These are phyloP conservation scores for Silurus meridionalis DNA, from an alignment of 2,113 vertebrate genomes.

Conservation along the genomic window DNA sequence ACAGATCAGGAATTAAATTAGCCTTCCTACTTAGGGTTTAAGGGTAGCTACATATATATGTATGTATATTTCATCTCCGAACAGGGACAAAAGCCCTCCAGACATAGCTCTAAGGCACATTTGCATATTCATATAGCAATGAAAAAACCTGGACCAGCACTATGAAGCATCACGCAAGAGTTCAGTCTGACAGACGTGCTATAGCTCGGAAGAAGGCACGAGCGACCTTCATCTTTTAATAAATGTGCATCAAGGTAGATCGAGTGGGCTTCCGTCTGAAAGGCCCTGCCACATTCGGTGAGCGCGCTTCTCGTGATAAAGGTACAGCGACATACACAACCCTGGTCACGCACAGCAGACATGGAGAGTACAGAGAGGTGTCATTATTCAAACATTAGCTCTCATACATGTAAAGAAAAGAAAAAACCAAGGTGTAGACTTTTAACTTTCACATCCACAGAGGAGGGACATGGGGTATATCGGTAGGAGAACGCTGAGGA, in stretches of 20 bases:
- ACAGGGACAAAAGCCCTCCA: not conserved
- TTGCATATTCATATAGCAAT: conserved; percentile 12
- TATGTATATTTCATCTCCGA: conserved; percentile 30
- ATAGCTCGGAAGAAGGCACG: not conserved
- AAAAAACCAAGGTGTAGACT: not conserved
- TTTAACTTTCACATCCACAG: not conserved
- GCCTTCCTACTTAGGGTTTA: conserved; percentile 43
- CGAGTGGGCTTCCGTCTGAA: conserved; percentile 22
- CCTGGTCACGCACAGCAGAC: conserved; percentile 2
- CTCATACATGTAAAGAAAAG: not conserved
- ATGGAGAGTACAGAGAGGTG: not conserved
- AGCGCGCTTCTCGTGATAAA: not conserved
- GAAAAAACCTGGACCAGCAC: not conserved
- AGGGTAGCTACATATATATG: conserved; percentile 32
- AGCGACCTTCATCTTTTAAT: conserved; percentile 6
- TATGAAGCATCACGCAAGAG: not conserved
- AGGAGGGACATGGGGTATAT: too few relatives aligned
- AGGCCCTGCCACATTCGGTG: conserved; percentile 26
- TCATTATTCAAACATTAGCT: conserved; percentile 1
- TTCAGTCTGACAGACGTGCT: not conserved
- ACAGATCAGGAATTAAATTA: conserved; percentile 35
- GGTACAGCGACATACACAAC: not conserved
- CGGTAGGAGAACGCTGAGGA: too few relatives aligned
- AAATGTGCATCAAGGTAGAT: not conserved
- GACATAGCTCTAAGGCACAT: conserved; percentile 3